phyloP scores from a whole-genome alignment of 1,140 invertebrate genomes.

The Doryteuthis pealeii region DNA sequence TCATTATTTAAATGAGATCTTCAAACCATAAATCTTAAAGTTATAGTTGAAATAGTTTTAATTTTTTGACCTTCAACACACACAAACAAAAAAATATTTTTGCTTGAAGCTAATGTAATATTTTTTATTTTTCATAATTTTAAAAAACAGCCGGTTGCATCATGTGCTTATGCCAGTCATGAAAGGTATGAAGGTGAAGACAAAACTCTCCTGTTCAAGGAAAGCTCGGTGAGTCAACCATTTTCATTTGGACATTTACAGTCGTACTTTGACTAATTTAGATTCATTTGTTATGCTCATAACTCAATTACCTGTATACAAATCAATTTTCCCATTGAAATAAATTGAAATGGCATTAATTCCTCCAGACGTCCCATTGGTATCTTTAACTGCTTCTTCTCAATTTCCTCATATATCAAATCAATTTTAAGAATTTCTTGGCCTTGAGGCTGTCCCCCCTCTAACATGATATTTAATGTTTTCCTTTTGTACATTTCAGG shows the following conservation, averaged over 20 bases:
- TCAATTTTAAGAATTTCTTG: not conserved
- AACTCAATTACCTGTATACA: too few relatives aligned
- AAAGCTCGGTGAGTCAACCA: slow-evolving; percentile 86
- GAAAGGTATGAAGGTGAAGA: slow-evolving; percentile 97
- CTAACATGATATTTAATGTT: slow-evolving; percentile 2
- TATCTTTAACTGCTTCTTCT: too few relatives aligned
- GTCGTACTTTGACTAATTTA: too few relatives aligned
- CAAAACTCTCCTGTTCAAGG: slow-evolving; percentile 91
- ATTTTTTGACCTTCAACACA: not conserved
- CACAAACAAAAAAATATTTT: slow-evolving; percentile 13
- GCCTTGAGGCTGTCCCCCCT: not conserved
- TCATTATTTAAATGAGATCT: too few relatives aligned
- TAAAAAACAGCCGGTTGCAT: slow-evolving; percentile 97
- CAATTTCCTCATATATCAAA: too few relatives aligned
- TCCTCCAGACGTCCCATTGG: too few relatives aligned
- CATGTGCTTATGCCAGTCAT: slow-evolving; percentile 99
- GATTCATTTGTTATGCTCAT: too few relatives aligned
- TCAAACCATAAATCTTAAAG: not conserved
- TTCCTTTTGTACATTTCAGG: slow-evolving; percentile 31
- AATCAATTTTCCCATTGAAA: too few relatives aligned
- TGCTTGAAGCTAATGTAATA: slow-evolving; percentile 18
- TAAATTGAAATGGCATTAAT: too few relatives aligned
- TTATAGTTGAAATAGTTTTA: not conserved
- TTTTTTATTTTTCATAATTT: too few relatives aligned
- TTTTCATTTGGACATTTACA: too few relatives aligned